Evolutionary conservation across 1,140 invertebrate genomes (phyloP).

Genomic region (Hirudo medicinalis): DNA sequence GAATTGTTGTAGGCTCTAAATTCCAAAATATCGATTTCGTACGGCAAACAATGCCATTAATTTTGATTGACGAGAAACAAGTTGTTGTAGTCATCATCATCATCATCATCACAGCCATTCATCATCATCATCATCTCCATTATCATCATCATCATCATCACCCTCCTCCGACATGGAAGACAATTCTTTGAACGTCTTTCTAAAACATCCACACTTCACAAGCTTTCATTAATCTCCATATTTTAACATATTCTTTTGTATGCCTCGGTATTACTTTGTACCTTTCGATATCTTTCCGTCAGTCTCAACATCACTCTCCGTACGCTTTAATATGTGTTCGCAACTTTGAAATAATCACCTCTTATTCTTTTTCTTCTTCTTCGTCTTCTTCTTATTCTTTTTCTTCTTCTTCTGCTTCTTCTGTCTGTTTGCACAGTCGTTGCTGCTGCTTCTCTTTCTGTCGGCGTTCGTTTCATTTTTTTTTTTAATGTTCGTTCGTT

Average conservation of each 20-base stretch:
- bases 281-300: background rate
- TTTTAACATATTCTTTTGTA: background rate
- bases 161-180: background rate
- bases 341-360: background rate
- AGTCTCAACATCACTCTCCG: background rate
- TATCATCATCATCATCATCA: background rate
- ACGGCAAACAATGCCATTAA: too few species aligned
- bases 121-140: background rate
- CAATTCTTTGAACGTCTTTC: background rate
- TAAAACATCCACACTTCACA: background rate
- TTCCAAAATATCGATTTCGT: too few species aligned
- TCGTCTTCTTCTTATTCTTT: background rate
- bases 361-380: background rate
- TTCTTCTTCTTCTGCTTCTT: slow-evolving; percentile 6
- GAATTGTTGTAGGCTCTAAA: too few species aligned
- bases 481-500: too few species aligned
- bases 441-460: background rate
- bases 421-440: background rate
- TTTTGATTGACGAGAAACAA: background rate
- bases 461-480: too few species aligned
- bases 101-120: background rate
- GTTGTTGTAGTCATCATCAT: background rate
- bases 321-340: background rate
- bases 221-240: background rate
- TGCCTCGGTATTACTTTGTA: background rate